Base-by-base conservation (phyloP, 2,113 vertebrate species). In the Sminthopsis crassicaudata region DNA sequence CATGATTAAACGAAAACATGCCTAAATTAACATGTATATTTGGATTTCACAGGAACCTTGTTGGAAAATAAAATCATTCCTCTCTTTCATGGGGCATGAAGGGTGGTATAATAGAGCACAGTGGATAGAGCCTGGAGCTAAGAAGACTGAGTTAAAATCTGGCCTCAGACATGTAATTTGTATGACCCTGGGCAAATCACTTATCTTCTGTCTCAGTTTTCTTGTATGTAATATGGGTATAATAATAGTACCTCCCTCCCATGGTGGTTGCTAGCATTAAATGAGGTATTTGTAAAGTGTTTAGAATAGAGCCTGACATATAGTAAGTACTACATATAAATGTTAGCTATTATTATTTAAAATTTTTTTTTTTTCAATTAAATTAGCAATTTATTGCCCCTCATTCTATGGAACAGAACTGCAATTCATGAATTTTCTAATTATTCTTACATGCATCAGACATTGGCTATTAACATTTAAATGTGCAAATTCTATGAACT, bases 381-480 rank as follows among this genome's bases (percentile, higher is more conserved):
- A 76, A n/a, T 76, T n/a, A 76, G 6, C n/a, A 84, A 22, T 2
- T 84, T 42, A 42, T 84, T 84, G 36, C 22, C 16, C 60, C n/a
- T 76, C 7, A 84, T 19, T 84, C 7, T 23, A 84, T 84, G 19
- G 22, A 76, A 76, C 36, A n/a, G 36, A 27, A 91, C 50, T 53
- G 1, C 26, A 53, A 23, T 94, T 92, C 26, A 27, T 46, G 42
- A 46, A 48, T 42, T 92, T 89, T 97, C 14, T 48, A 23, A 22
- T 91, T n/a, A 91, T 51, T 94, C 55, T 95, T 90, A 90, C 89
- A 93, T 67, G 7, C 57, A 91, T 91, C 25, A 23, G 25, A 54
- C 93, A 94, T 51, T 53, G 91, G 9, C 26, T 84, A 55, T 55
- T 57, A 10, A 57, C 22, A 91, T 50, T 60, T 30, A 91, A 0